A percentile compares a stretch with the other conserved stretches of the same genome.
Evolutionary conservation across 2,113 vertebrate species (phyloP).

Genomic region (Neodon shergylaensis): DNA sequence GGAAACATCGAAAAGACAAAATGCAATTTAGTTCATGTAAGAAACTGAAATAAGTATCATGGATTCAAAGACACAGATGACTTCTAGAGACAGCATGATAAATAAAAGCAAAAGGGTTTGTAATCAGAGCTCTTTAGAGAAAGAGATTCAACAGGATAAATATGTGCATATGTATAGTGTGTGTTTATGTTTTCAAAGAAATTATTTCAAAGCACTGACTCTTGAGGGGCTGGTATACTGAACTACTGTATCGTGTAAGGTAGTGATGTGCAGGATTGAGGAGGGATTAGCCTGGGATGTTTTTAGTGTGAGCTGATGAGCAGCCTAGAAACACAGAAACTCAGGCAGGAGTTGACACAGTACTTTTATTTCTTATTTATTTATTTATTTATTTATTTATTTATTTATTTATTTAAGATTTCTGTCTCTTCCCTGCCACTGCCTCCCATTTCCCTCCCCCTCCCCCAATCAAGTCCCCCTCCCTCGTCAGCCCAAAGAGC

Average conservation of each 20-base stretch:
- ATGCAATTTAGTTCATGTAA: neutral
- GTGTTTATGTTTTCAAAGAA: neutral
- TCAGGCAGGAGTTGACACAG: neutral
- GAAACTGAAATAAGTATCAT: neutral
- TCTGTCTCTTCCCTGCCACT: too few relatives aligned
- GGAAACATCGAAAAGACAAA: neutral
- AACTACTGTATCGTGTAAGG: neutral
- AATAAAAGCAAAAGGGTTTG: neutral
- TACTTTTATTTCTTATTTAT: too few relatives aligned
- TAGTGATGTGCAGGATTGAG: neutral
- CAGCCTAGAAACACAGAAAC: slow-evolving; percentile 21
- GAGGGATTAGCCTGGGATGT: neutral
- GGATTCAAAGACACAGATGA: neutral
- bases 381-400: too few relatives aligned
- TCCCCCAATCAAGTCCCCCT: too few relatives aligned
- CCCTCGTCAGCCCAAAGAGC: too few relatives aligned
- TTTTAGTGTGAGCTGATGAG: neutral
- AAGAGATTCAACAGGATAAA: neutral
- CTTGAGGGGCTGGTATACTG: neutral
- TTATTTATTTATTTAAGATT: too few relatives aligned
- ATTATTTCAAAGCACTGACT: neutral
- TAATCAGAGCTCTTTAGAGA: neutral
- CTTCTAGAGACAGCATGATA: neutral
- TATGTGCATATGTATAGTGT: neutral
- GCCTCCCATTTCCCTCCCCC: too few relatives aligned